Evolutionary conservation across 2,888 invertebrate genomes (phyloP).

Genomic region (Zaprionus bogoriensis): DNA sequence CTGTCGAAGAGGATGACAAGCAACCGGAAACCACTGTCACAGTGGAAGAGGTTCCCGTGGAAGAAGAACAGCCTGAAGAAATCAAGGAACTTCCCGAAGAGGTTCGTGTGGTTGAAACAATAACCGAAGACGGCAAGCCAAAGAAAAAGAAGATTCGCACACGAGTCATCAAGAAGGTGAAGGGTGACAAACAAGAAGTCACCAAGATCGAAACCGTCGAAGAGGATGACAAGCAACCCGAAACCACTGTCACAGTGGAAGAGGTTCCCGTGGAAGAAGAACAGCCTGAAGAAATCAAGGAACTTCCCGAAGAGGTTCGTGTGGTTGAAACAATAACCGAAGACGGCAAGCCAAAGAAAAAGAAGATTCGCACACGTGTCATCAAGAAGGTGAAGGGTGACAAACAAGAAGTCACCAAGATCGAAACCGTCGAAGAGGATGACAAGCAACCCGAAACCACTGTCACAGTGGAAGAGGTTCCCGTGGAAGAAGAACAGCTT

Average conservation of each 20-base stretch:
- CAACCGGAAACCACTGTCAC: conserved; percentile 27
- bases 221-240: conserved; percentile 54
- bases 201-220: conserved; percentile 62
- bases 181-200: conserved; percentile 59
- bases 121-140: conserved; percentile 50
- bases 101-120: conserved; percentile 41
- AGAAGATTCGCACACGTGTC: conserved; percentile 55
- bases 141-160: conserved; percentile 58
- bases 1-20: conserved; percentile 53
- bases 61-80: conserved; percentile 30
- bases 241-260: conserved; percentile 52
- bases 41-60: conserved; percentile 31
- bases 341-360: conserved; percentile 45
- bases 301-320: conserved; percentile 45
- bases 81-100: conserved; percentile 52
- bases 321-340: conserved; percentile 35
- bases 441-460: conserved; percentile 47
- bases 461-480: conserved; percentile 45
- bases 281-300: conserved; percentile 26
- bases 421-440: conserved; percentile 51
- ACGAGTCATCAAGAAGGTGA: conserved; percentile 56
- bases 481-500: conserved; percentile 29
- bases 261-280: conserved; percentile 28
- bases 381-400: conserved; percentile 56
- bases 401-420: conserved; percentile 59